Base-by-base conservation (phyloP, 2,888 invertebrate species). In the Thereva unica region DNA sequence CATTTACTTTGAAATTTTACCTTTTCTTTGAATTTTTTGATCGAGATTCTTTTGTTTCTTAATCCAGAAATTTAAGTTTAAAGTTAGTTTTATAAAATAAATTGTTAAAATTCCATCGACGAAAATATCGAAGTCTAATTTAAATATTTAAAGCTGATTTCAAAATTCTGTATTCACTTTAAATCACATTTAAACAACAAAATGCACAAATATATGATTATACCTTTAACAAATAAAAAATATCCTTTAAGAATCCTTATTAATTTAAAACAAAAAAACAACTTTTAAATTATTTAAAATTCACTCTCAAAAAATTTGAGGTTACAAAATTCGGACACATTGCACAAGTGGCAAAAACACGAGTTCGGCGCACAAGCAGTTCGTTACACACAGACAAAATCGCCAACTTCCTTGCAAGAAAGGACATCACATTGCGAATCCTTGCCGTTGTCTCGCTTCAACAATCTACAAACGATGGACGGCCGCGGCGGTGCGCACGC, bases 271-370 rank as follows among this genome's bases (percentile, higher is more conserved):
- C 42, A 42, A 42, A 9, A 42, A 42, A 23, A 23, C 23, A 23
- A 23, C 23, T 23, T 23, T 23, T 23, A 23, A 23, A 23, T 23
- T 23, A 23, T 23, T 23, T 23, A 23, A 23, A 23, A 23, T 23
- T 23, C 23, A 23, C 23, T 23, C 23, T 23, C 23, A 23, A 23
- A 23, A n/a, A 23, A 65, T 68, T 68, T 68, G 65, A 68, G 68
- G 68, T 68, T 68, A 68, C 68, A 65, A 41, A 23, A 59, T 53
- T 56, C 55, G 45, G 66, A 66, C 68, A 68, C 55, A 68, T 66
- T 66, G 68, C 61, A 64, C 66, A 68, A 54, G 52, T 68, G 52
- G 68, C 50, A 45, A 63, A 67, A 68, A 61, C 66, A 68, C 54
- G 38, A 44, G 35, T 64, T 66, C 47, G 64, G 68, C 68, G 68